Percentiles rank a stretch among this genome's conserved stretches.
These are phyloP conservation scores for Glaucomys volans DNA, from an alignment of 2,113 vertebrate genomes.

Conservation along the genomic window DNA sequence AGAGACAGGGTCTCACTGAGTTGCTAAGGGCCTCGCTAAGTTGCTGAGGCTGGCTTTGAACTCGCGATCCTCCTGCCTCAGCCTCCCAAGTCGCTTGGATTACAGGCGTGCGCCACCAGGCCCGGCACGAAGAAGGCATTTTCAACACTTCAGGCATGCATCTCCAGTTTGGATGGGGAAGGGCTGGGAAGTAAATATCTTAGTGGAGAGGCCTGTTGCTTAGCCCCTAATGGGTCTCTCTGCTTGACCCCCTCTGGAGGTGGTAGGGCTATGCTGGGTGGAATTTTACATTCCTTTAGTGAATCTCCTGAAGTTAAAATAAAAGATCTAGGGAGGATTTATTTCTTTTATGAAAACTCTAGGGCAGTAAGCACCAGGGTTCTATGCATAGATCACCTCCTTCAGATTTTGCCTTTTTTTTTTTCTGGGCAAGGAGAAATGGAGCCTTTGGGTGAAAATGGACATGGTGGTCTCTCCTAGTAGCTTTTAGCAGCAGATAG, in stretches of 20 bases:
- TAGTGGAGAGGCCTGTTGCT: not conserved
- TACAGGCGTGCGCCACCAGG: too few relatives aligned
- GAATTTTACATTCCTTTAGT: not conserved
- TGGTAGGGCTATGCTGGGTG: not conserved
- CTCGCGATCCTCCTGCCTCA: too few relatives aligned
- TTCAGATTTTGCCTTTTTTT: not conserved
- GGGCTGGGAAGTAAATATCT: not conserved
- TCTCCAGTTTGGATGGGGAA: not conserved
- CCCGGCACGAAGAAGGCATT: fast-evolving
- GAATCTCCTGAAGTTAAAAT: not conserved
- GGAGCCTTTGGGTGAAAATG: not conserved
- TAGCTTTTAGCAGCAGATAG: not conserved
- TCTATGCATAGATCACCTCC: not conserved
- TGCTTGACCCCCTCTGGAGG: not conserved
- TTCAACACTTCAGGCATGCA: not conserved
- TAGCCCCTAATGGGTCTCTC: not conserved
- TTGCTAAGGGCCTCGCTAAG: too few relatives aligned
- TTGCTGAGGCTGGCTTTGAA: too few relatives aligned
- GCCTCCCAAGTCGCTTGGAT: too few relatives aligned
- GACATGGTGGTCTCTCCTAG: not conserved
- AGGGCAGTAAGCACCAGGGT: too few relatives aligned
- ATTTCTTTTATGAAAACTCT: not conserved
- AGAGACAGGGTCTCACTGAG: too few relatives aligned
- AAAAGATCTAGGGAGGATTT: not conserved
- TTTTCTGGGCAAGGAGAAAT: not conserved